Evolutionary conservation across 2,113 vertebrate genomes (phyloP), one percentile per base, ranked within the genome.

Genomic region (Tinamus guttatus): DNA sequence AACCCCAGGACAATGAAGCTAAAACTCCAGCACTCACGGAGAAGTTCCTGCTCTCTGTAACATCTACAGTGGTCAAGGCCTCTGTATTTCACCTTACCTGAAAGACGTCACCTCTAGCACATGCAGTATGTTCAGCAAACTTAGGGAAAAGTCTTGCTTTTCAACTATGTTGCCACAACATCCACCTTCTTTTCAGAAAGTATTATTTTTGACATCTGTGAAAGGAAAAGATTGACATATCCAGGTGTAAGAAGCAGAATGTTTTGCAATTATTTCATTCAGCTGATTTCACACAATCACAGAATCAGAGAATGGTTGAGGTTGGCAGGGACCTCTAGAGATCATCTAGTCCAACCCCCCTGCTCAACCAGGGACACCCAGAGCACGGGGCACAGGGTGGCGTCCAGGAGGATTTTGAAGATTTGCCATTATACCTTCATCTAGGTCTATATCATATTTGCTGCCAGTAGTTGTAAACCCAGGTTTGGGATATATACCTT

Each of bases 1-100:
- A 94, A 73, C 62, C 52, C 30, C 65, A 63, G 90, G 70, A 94
- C 92, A 95, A 65, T 30, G 52, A 81, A 92, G 30, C 15, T 81
- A 62, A 92, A 90, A n/a, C 52, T 84, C 28, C 38, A 76, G 34
- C 49, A 84, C 73, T 75, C 49, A 24, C 7, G n/a, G 43, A 28
- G 34, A 81, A 81, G n/a, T 69, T 92, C 22, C 38, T 73, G 20
- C 47, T 70, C 80, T 88, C 4, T 65, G 15, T 65, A 84, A 45
- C 27, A 73, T 69, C 82, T 76, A 1, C 69, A 79, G 65, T 52
- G n/a, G 69, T 84, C 52, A 73, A 83, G n/a, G 36, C 40, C 30
- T 92, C 43, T 36, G 3, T 69, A 34, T 81, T 93, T 90, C 41
- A 75, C 86, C 74, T 81, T 69, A 58, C 21, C 47, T 36, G 43